phyloP scores from a whole-genome alignment of 2,888 invertebrate species.

The Neria commutata region DNA sequence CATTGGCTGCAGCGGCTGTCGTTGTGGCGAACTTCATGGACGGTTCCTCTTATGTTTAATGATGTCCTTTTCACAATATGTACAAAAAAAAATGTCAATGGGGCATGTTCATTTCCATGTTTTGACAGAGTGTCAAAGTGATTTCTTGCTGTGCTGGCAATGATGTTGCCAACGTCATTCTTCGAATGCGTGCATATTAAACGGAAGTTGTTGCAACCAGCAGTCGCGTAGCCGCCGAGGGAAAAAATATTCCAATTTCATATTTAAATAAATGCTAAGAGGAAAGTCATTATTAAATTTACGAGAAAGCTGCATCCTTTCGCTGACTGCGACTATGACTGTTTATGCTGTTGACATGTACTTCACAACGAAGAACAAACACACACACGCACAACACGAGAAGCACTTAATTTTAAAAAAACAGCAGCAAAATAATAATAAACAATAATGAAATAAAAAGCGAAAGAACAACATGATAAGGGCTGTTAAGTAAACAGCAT shows the following conservation, averaged over 20 bases:
- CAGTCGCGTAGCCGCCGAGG: too few relatives aligned
- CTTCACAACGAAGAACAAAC: constrained; percentile 19
- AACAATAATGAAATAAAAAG: constrained; percentile 13
- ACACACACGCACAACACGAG: constrained; percentile 5
- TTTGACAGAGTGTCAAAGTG: constrained; percentile 39
- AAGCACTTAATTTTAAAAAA: constrained; percentile 31
- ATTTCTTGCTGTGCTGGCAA: constrained; percentile 35
- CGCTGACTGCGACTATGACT: too few relatives aligned
- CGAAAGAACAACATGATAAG: constrained; percentile 32
- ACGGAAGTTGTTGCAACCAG: constrained; percentile 33
- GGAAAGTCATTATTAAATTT: too few relatives aligned
- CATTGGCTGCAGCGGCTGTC: too few relatives aligned
- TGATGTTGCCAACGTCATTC: not conserved
- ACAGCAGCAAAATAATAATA: constrained; percentile 23
- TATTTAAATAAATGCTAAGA: too few relatives aligned
- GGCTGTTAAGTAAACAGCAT: constrained; percentile 31
- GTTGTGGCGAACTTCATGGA: too few relatives aligned
- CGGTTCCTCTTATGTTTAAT: constrained; percentile 4
- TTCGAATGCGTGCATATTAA: constrained; percentile 26
- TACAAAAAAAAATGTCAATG: constrained; percentile 32
- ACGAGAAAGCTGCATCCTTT: too few relatives aligned
- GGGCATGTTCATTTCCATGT: constrained; percentile 37
- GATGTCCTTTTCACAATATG: constrained; percentile 6
- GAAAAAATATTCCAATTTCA: too few relatives aligned
- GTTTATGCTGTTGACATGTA: too few relatives aligned